Evolutionary conservation across 2,888 invertebrate species (phyloP).

Genomic region (Julus scandinavius): DNA sequence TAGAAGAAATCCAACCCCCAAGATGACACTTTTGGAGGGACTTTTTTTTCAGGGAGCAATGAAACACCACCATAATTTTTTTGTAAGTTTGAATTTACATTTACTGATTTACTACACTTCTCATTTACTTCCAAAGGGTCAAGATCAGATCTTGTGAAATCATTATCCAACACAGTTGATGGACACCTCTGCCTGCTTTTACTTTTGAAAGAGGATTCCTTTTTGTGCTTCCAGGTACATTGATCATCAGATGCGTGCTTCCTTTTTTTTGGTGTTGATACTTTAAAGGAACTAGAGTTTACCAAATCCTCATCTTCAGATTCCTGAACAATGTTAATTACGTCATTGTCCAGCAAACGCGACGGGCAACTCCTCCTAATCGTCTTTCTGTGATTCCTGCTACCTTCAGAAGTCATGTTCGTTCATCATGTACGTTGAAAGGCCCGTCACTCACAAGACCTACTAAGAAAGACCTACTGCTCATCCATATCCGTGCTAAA

Average conservation of each 20-base stretch:
- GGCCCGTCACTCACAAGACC: no score
- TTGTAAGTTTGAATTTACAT: no score
- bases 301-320: no score
- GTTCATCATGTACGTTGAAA: not conserved
- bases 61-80: not conserved
- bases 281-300: not conserved
- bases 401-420: not conserved
- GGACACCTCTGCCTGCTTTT: not conserved
- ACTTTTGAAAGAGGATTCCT: not conserved
- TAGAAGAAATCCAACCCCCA: not conserved
- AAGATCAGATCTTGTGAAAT: no score
- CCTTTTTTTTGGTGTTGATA: not conserved
- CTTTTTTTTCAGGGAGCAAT: not conserved
- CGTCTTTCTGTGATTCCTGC: not conserved
- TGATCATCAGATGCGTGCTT: not conserved
- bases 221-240: not conserved
- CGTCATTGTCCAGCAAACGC: not conserved
- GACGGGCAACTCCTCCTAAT: not conserved
- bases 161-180: not conserved
- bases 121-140: no score
- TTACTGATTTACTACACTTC: not conserved
- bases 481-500: not conserved
- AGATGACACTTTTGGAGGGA: not conserved
- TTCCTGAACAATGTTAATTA: not conserved
- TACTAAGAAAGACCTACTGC: no score